Conservation (phyloP, 2,888 invertebrate genomes). For the Parelbella ahira region DNA sequence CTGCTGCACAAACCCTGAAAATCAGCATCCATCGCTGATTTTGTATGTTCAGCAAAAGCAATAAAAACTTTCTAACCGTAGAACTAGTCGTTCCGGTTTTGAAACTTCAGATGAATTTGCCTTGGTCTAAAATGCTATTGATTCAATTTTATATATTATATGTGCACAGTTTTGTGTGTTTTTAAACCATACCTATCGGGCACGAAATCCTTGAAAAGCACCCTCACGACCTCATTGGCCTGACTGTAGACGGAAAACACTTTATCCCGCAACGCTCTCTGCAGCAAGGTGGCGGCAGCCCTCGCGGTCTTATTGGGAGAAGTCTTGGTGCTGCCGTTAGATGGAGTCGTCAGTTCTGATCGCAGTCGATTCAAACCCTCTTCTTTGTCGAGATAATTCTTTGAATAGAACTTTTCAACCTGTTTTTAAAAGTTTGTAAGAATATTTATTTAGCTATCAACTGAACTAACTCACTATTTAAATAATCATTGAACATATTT, state of each 20-base stretch:
- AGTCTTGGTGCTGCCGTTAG: conserved; percentile 65
- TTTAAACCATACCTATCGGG: conserved; percentile 82
- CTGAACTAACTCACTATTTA: too few species aligned
- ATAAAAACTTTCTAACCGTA: too few species aligned
- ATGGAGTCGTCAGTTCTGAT: conserved; percentile 61
- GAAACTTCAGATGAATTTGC: too few species aligned
- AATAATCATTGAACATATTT: too few species aligned
- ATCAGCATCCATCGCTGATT: too few species aligned
- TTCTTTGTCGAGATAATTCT: conserved; percentile 94
- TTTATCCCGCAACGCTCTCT: conserved; percentile 91
- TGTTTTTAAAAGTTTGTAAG: too few species aligned
- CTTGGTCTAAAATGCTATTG: too few species aligned
- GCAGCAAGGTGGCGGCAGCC: conserved; percentile 89
- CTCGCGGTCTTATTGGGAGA: conserved; percentile 89
- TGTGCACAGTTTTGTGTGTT: too few species aligned
- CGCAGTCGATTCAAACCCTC: conserved; percentile 88
- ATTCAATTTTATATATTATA: too few species aligned
- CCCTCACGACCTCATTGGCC: conserved; percentile 89
- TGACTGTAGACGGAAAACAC: conserved; percentile 93
- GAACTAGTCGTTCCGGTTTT: too few species aligned
- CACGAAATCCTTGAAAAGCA: conserved; percentile 91
- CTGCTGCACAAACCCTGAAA: conserved; percentile 88
- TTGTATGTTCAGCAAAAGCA: too few species aligned
- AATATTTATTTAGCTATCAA: too few species aligned
- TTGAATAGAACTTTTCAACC: conserved; percentile 95